Evolutionary conservation across 2,888 invertebrate genomes (phyloP).

Genomic region (Mycalesis mineus): DNA sequence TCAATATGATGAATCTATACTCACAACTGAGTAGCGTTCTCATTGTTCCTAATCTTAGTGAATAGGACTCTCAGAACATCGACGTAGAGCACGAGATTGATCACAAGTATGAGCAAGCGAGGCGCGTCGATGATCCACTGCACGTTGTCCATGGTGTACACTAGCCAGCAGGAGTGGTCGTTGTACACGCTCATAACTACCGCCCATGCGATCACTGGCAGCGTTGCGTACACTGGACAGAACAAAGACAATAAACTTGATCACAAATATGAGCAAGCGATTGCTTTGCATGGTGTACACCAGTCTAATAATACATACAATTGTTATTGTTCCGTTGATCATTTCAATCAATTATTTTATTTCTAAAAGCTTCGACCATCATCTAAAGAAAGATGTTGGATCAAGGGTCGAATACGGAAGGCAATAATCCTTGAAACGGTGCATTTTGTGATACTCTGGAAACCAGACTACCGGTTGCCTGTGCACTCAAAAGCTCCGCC

Average conservation of each 20-base stretch:
- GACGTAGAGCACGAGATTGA: conserved; percentile 79
- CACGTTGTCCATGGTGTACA: conserved; percentile 70
- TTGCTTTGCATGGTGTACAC: too few species aligned
- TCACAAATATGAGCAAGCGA: too few species aligned
- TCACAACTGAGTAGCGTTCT: conserved; percentile 70
- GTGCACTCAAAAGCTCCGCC: too few species aligned
- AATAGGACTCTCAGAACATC: conserved; percentile 82
- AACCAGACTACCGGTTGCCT: too few species aligned
- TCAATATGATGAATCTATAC: conserved; percentile 32
- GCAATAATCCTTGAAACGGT: too few species aligned
- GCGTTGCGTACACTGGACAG: conserved; percentile 57
- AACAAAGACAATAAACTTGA: not conserved
- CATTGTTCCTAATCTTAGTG: conserved; percentile 78
- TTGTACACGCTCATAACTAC: conserved; percentile 66
- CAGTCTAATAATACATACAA: too few species aligned
- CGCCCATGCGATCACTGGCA: conserved; percentile 78
- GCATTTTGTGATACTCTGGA: too few species aligned
- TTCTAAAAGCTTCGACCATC: too few species aligned
- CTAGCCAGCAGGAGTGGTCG: conserved; percentile 80
- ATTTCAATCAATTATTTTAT: too few species aligned
- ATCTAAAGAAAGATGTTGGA: too few species aligned
- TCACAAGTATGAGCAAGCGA: conserved; percentile 72
- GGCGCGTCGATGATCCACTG: conserved; percentile 82
- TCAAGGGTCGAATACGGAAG: too few species aligned
- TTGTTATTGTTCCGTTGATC: too few species aligned